These are phyloP conservation scores for Antennarius maculatus DNA, from an alignment of 2,797 vertebrate genomes.

Conservation along the genomic window DNA sequence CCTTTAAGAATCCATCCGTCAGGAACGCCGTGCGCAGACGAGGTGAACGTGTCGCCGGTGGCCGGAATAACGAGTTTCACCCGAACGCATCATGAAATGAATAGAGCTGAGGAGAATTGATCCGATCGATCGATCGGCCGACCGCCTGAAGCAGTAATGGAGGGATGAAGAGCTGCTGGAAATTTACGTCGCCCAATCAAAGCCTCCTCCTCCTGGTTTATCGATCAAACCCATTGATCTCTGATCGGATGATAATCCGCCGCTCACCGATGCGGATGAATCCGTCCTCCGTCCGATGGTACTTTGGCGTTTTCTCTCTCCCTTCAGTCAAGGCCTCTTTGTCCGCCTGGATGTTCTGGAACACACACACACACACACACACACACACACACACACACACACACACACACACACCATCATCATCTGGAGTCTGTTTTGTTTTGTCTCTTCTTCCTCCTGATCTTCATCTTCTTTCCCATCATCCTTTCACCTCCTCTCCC, in stretches of 20 bases:
- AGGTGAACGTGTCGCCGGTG: no score
- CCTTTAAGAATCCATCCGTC: background rate
- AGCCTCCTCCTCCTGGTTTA: background rate
- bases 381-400: no score
- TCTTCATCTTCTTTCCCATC: slow-evolving; percentile 1
- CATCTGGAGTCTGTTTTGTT: no score
- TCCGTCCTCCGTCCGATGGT: slow-evolving; percentile 90
- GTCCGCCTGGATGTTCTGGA: slow-evolving; percentile 94
- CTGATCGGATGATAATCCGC: background rate
- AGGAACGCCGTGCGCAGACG: no score
- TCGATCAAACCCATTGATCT: no score
- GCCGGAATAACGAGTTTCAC: background rate
- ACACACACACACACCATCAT: no score
- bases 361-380: slow-evolving; percentile 10
- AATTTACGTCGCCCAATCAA: slow-evolving; percentile 57
- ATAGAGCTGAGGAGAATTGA: slow-evolving; percentile 31
- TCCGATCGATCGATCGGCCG: slow-evolving; percentile 27
- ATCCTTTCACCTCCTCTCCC: background rate
- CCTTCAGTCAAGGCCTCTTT: slow-evolving; percentile 94
- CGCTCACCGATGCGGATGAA: slow-evolving; percentile 93
- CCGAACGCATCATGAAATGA: slow-evolving; percentile 33
- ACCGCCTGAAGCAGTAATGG: slow-evolving; percentile 64
- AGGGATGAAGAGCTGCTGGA: slow-evolving; percentile 54
- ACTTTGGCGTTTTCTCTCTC: slow-evolving; percentile 84
- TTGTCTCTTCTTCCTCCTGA: background rate